Evolutionary conservation across 2,888 invertebrate genomes (phyloP), one percentile per base, ranked within the genome.

Genomic region (Dione vanillae): DNA sequence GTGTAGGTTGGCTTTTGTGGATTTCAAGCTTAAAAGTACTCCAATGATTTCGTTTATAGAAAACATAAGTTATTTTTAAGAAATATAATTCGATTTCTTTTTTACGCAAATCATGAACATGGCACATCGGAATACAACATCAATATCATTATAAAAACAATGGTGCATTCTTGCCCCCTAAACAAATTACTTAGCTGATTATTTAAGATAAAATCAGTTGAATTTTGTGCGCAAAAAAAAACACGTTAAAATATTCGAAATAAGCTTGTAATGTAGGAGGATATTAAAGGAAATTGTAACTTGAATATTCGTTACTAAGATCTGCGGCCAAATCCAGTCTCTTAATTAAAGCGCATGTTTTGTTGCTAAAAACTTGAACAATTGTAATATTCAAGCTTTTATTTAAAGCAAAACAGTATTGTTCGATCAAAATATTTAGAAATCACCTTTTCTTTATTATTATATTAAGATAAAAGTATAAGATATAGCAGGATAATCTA

Each of bases 111-210:
- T 59, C 14, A n/a, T 59, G n/a, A n/a, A n/a, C n/a, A n/a, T 9
- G 43, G 19, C 10, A 7, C 0, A n/a, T 16, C 20, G 41, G 5
- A 5, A 11, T 1, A 11, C 1, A 19, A 43, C 14, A 20, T 27
- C 0, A 54, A n/a, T 11, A 14, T 20, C 9, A 14, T 27, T n/a
- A 43, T 61, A 27, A 43, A 8, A 43, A 19, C 12, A 40, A 43
- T 6, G 43, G 43, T 43, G n/a, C 43, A 43, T 59, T 9, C 10
- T 61, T 43, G 27, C 27, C 27, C 59, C 43, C 41, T 43, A 61
- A 61, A 61, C 43, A 43, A 3, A 61, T 61, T 43, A 61, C 59
- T 61, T 43, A 9, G 43, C 43, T 61, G 43, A 61, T 61, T 61
- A 61, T 61, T 43, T 10, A 43, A 20, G 43, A 61, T 61, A 61